These are phyloP conservation scores for Prunella fulvescens DNA, from an alignment of 2,113 vertebrate species.

Conservation along the genomic window DNA sequence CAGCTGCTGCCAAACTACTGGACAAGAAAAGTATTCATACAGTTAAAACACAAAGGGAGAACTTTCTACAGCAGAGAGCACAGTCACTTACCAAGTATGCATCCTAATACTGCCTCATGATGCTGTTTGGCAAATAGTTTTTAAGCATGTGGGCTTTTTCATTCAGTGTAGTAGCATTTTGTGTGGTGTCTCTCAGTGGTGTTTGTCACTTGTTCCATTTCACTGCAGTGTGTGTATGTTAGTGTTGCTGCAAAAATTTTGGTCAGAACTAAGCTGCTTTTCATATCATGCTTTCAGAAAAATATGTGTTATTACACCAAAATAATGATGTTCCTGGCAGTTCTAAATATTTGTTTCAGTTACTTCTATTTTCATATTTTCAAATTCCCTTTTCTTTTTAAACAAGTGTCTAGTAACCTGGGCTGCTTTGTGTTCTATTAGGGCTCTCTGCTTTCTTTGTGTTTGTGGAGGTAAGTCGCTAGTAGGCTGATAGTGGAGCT, in stretches of 20 bases:
- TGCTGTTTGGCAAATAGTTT: neutral
- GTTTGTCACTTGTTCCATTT: neutral
- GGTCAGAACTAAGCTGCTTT: neutral
- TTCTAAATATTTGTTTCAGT: neutral
- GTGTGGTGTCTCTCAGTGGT: neutral
- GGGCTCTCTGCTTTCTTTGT: neutral
- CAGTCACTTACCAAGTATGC: slow-evolving; percentile 90
- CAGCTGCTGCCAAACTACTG: slow-evolving; percentile 89
- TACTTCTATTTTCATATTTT: neutral
- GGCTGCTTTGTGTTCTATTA: neutral
- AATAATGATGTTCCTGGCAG: neutral
- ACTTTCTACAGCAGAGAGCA: slow-evolving; percentile 88
- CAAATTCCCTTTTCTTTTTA: neutral
- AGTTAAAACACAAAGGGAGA: slow-evolving; percentile 85
- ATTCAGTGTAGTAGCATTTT: neutral
- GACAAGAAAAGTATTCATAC: slow-evolving; percentile 90
- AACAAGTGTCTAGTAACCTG: neutral
- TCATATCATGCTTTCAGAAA: neutral
- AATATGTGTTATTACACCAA: neutral
- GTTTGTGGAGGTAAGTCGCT: neutral
- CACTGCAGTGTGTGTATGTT: neutral
- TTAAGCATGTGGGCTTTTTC: neutral
- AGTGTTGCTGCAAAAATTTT: neutral
- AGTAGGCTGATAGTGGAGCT: neutral
- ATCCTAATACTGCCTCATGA: neutral